A percentile compares a stretch with the other conserved stretches of the same genome.
Evolutionary conservation across 1,140 invertebrate genomes (phyloP).

Genomic region (Diabrotica virgifera): DNA sequence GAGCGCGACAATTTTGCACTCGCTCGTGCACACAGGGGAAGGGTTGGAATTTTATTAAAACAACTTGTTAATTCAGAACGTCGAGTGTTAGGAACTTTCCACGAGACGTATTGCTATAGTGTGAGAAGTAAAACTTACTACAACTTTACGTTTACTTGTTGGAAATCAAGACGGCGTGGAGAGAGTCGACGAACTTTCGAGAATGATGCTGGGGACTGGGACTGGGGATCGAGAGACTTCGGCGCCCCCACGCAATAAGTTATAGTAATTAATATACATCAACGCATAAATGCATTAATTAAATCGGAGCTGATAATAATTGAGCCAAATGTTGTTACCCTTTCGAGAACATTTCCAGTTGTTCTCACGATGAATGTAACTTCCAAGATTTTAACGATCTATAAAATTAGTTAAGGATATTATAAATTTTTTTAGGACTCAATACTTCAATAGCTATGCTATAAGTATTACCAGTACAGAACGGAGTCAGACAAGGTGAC

Average conservation of each 20-base stretch:
- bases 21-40: slow-evolving; percentile 28
- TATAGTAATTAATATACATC: slow-evolving; percentile 48
- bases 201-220: slow-evolving; percentile 6
- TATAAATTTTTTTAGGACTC: no score
- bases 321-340: slow-evolving; percentile 41
- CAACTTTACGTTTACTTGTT: slow-evolving; percentile 25
- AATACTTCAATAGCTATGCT: no score
- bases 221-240: background rate
- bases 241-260: slow-evolving; percentile 40
- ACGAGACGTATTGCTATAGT: slow-evolving; percentile 24
- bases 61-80: slow-evolving; percentile 49
- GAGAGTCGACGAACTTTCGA: slow-evolving; percentile 17
- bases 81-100: slow-evolving; percentile 42
- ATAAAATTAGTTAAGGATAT: no score
- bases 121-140: slow-evolving; percentile 19
- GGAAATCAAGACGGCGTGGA: slow-evolving; percentile 21
- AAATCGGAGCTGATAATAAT: slow-evolving; percentile 46
- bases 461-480: no score
- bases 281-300: slow-evolving; percentile 47
- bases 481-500: no score
- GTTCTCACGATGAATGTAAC: no score
- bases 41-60: slow-evolving; percentile 47
- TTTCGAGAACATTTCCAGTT: background rate
- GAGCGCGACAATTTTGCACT: slow-evolving; percentile 35
- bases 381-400: no score